Percentiles rank a stretch among this genome's conserved stretches.
Evolutionary conservation across 2,888 invertebrate species (phyloP).

Genomic region (Isotomurus palustris): DNA sequence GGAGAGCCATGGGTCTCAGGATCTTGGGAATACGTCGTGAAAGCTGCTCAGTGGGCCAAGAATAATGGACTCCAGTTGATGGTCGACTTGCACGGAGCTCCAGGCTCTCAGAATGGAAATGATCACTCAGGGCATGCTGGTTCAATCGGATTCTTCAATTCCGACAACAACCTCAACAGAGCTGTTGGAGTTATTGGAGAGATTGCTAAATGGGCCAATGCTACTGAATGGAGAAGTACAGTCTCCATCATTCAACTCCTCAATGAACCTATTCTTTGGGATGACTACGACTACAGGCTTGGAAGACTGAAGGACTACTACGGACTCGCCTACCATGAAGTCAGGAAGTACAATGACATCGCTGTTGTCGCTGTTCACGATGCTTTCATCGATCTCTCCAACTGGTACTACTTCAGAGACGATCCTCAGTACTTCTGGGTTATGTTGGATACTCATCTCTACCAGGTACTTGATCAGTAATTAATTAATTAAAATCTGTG

Average conservation of each 20-base stretch:
- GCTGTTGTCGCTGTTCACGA: constrained; percentile 44
- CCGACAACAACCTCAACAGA: constrained; percentile 37
- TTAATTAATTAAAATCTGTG: too few relatives aligned
- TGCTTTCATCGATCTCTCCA: constrained; percentile 40
- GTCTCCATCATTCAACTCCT: constrained; percentile 42
- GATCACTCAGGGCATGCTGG: constrained; percentile 44
- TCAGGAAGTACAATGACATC: constrained; percentile 28
- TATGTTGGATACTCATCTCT: constrained; percentile 38
- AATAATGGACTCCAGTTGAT: constrained; percentile 41
- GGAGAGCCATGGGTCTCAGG: constrained; percentile 37
- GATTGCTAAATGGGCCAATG: constrained; percentile 35
- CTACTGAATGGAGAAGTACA: constrained; percentile 36
- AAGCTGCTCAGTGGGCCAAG: constrained; percentile 38
- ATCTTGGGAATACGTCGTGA: constrained; percentile 40
- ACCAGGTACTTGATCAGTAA: too few relatives aligned
- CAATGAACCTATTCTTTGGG: constrained; percentile 44
- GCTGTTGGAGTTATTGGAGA: constrained; percentile 33
- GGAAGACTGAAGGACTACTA: constrained; percentile 37
- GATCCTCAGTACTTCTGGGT: constrained; percentile 39
- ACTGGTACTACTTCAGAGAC: constrained; percentile 44
- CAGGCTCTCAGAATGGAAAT: constrained; percentile 45
- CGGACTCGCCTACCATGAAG: constrained; percentile 37
- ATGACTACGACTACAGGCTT: constrained; percentile 40
- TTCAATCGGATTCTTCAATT: constrained; percentile 33
- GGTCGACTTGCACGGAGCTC: constrained; percentile 45